Conservation (phyloP, 2,888 invertebrate species). For the Eretmocerus hayati region DNA sequence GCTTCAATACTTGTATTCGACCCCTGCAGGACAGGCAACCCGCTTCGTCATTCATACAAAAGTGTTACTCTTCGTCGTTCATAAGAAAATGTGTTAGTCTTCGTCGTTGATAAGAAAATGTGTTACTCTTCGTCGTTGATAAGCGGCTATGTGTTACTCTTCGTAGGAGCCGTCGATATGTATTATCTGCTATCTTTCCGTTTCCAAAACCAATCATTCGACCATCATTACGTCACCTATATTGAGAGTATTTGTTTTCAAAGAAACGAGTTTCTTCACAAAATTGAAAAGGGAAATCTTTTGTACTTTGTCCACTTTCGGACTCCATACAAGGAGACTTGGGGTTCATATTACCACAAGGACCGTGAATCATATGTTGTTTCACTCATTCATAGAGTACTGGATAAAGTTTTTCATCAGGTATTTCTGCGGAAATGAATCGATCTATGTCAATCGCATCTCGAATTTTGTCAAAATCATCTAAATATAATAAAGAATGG, state of each 20-base stretch:
- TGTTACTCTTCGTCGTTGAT: too few relatives aligned
- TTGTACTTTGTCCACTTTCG: background rate
- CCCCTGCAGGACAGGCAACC: too few relatives aligned
- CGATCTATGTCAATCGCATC: too few relatives aligned
- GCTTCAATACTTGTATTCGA: too few relatives aligned
- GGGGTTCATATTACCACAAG: background rate
- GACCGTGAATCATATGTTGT: constrained; percentile 6
- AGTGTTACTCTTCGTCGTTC: too few relatives aligned
- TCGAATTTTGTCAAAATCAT: background rate
- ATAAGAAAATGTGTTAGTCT: too few relatives aligned
- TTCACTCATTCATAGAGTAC: background rate
- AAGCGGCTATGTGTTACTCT: too few relatives aligned
- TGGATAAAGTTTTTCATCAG: background rate
- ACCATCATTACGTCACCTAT: constrained; percentile 6
- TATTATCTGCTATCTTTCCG: background rate
- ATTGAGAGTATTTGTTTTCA: constrained; percentile 5
- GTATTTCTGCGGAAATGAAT: background rate
- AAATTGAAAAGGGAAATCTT: constrained; percentile 1
- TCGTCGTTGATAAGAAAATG: too few relatives aligned
- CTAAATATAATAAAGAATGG: background rate
- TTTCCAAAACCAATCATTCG: background rate
- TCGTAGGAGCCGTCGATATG: too few relatives aligned
- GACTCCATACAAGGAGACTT: constrained; percentile 4
- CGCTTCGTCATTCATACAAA: too few relatives aligned
- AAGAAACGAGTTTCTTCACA: background rate